Evolutionary conservation across 2,797 vertebrate species (phyloP), one percentile per base, ranked within the genome.

Genomic region (Arvicola amphibius): DNA sequence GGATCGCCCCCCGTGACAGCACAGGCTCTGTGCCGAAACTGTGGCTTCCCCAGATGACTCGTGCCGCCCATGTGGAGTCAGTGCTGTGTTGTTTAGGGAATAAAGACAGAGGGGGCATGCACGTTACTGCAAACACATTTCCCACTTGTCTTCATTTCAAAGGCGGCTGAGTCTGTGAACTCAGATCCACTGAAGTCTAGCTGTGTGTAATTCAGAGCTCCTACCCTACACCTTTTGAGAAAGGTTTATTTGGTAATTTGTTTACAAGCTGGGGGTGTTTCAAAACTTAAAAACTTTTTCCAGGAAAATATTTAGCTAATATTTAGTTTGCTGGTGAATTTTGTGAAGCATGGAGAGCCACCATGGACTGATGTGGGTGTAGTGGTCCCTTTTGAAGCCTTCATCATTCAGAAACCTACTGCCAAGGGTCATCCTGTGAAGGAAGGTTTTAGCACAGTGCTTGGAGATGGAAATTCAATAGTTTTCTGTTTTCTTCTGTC

Each of bases 401-500:
- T 92, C 32, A 17, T 79, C 59, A 71, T 14, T 53, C 63, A 80
- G 86, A 87, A 16, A 67, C 5, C 14, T 29, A 83, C 27, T 46
- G 77, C n/a, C 43, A 56, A 51, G 29, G 21, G 4, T 6, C 79
- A 4, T 23, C 59, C 48, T 87, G 67, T 13, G 59, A 48, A 46
- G 34, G 40, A 23, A 88, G 65, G 73, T 0, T 32, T 88, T 51
- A 67, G 51, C 19, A 77, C 12, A 65, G 81, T 27, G 19, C 25
- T 21, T 11, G 29, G 61, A 81, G 56, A 7, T 14, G 21, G n/a
- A 88, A 78, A 88, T 53, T 79, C 63, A 78, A 14, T 65, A 53
- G 56, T 43, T 71, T 63, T 74, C 51, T 40, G 37, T 51, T 94
- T 92, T 88, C 88, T 91, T 86, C 53, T 67, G 59, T 80, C 27